phyloP scores from a whole-genome alignment of 2,797 vertebrate genomes.

The Mionectes olivaceus region DNA sequence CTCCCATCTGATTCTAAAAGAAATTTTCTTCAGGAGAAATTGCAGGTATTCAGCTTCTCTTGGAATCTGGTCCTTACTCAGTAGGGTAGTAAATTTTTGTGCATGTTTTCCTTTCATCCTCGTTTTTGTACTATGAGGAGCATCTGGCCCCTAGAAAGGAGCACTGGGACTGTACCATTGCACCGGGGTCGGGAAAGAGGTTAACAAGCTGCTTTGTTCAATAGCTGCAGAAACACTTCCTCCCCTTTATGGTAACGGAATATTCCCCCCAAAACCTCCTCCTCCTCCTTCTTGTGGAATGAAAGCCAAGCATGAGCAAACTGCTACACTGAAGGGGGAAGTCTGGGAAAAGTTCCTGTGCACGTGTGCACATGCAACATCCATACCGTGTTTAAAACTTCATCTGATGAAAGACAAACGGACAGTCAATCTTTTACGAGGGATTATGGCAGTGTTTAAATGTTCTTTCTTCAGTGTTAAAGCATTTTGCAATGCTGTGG shows the following conservation, averaged over 20 bases:
- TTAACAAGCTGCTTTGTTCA: slow-evolving; percentile 31
- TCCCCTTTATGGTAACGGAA: slow-evolving; percentile 52
- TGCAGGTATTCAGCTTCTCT: background rate
- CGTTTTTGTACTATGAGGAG: background rate
- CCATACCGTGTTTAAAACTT: background rate
- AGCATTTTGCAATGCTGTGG: background rate
- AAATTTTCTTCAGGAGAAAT: background rate
- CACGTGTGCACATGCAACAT: background rate
- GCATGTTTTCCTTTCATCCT: slow-evolving; percentile 28
- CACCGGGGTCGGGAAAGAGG: background rate
- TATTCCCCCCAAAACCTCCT: slow-evolving; percentile 4
- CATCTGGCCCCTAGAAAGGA: slow-evolving; percentile 52
- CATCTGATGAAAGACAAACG: background rate
- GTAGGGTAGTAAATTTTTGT: slow-evolving; percentile 35
- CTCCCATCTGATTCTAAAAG: background rate
- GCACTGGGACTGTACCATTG: slow-evolving; percentile 38
- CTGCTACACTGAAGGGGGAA: slow-evolving; percentile 21
- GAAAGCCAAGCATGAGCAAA: slow-evolving; percentile 47
- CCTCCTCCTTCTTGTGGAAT: background rate
- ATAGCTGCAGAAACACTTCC: slow-evolving; percentile 25
- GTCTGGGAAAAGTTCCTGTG: slow-evolving; percentile 27
- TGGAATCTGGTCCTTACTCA: background rate
- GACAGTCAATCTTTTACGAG: background rate
- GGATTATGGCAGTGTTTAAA: background rate
- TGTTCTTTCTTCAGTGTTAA: background rate